Evolutionary conservation across 2,888 invertebrate species (phyloP), one percentile per base, ranked within the genome.

Genomic region (Conistra vaccinii): DNA sequence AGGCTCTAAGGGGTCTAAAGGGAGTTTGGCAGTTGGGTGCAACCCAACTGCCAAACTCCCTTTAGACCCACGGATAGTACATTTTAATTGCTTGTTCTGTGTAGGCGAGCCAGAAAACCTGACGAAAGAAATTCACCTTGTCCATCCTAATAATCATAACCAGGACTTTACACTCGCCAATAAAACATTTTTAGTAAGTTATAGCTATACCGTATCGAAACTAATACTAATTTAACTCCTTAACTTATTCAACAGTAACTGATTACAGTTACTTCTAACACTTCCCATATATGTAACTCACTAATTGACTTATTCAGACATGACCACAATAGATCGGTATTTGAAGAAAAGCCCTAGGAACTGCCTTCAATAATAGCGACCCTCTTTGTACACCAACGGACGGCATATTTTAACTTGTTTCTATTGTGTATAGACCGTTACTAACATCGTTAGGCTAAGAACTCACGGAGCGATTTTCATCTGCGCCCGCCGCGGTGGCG

Each of bases 271-370:
- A 32, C 32, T 35, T 35, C 35, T 35, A 7, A 35, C 35, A 35
- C 7, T 35, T 35, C 35, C 35, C 35, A 1, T 35, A 35, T 35
- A 35, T 35, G 1, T 35, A 35, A 35, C 35, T 35, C 35, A 35
- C 7, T 35, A 35, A 35, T 9, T 35, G 35, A 6, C 35, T 35
- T 35, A 35, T 35, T 35, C 35, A 35, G 35, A 9, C 1, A 9
- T 42, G 26, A 3, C 32, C 23, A 65, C 45, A 74, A 66, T 35
- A 29, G 29, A 45, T 67, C 29, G 76, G 55, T 39, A 75, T 76
- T 39, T 12, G 12, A 32, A 48, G 14, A 3, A 23, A 32, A 66
- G n/a, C 45, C 29, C 67, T 39, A 55, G 55, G 55, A 76, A 32
- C 3, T 20, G 3, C 14, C 5, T 29, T 57, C 77, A 57, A 67